phyloP scores from a whole-genome alignment of 1,140 invertebrate species.

The Eumeta japonica region DNA sequence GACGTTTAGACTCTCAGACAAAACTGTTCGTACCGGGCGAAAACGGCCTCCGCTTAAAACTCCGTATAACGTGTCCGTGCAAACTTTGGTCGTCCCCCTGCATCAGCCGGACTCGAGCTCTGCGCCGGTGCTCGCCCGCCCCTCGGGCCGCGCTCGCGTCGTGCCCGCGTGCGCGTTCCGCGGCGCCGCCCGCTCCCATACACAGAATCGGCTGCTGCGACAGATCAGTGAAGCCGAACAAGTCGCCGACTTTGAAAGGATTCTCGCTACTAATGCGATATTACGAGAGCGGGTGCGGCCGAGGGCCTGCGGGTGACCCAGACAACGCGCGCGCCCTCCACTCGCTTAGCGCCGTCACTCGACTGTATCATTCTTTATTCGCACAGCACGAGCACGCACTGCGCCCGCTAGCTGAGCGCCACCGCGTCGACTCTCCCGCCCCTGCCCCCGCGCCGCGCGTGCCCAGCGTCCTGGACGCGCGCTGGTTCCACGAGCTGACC shows the following conservation, averaged over 20 bases:
- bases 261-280: constrained; percentile 58
- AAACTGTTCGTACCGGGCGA: too few species aligned
- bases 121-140: neutral
- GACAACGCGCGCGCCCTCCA: constrained; percentile 43
- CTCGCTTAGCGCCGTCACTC: constrained; percentile 43
- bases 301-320: constrained; percentile 35
- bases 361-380: constrained; percentile 47
- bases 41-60: too few species aligned
- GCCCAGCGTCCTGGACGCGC: constrained; percentile 29
- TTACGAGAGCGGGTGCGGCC: constrained; percentile 37
- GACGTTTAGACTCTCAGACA: too few species aligned
- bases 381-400: constrained; percentile 48
- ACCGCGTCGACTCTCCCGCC: constrained; percentile 18
- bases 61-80: too few species aligned
- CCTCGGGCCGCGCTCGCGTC: neutral
- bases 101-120: neutral
- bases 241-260: constrained; percentile 59
- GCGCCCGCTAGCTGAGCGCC: constrained; percentile 34
- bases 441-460: constrained; percentile 5
- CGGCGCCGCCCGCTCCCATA: constrained; percentile 8
- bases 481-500: constrained; percentile 45
- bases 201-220: constrained; percentile 50
- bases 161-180: neutral
- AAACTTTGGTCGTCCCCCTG: too few species aligned
- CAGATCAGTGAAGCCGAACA: constrained; percentile 57